Conservation (phyloP, 2,888 invertebrate genomes). For the Lasioglossum lativentre region DNA sequence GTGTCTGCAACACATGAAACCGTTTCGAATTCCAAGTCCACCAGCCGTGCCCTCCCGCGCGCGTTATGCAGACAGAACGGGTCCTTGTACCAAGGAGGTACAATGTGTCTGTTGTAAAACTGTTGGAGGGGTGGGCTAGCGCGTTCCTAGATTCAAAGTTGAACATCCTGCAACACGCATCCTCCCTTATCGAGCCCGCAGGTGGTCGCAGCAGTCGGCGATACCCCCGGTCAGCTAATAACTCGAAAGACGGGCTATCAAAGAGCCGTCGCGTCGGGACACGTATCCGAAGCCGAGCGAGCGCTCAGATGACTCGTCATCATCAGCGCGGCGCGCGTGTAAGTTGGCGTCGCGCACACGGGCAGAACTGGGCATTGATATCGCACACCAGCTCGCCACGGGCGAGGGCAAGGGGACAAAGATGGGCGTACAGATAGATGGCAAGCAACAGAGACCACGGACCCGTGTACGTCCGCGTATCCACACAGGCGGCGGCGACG, state of each 20-base stretch:
- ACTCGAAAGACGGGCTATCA: slow-evolving; percentile 46
- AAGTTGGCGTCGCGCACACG: slow-evolving; percentile 39
- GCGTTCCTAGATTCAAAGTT: background rate
- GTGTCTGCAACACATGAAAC: background rate
- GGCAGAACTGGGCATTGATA: slow-evolving; percentile 55
- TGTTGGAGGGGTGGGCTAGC: background rate
- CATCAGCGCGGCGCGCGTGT: slow-evolving; percentile 35
- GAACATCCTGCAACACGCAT: slow-evolving; percentile 12
- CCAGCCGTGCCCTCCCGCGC: background rate
- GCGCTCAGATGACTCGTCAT: slow-evolving; percentile 51
- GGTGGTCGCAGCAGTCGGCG: slow-evolving; percentile 44
- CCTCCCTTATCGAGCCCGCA: slow-evolving; percentile 54
- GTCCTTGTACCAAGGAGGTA: background rate
- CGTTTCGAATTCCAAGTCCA: slow-evolving; percentile 13
- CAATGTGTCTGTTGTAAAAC: slow-evolving; percentile 38
- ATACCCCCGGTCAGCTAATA: slow-evolving; percentile 41
- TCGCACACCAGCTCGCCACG: slow-evolving; percentile 51
- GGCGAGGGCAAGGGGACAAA: slow-evolving; percentile 47
- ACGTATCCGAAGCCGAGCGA: slow-evolving; percentile 23
- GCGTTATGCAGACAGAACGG: background rate
- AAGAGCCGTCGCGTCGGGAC: slow-evolving; percentile 23
- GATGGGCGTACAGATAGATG: slow-evolving; percentile 51
- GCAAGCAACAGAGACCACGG: slow-evolving; percentile 61
- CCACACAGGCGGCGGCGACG: slow-evolving; percentile 35
- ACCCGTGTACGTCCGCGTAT: slow-evolving; percentile 58